Percentiles rank a stretch among this genome's conserved stretches.
These are phyloP conservation scores for Drosophila pseudotakahashii DNA, from an alignment of 2,888 invertebrate species.

Conservation along the genomic window DNA sequence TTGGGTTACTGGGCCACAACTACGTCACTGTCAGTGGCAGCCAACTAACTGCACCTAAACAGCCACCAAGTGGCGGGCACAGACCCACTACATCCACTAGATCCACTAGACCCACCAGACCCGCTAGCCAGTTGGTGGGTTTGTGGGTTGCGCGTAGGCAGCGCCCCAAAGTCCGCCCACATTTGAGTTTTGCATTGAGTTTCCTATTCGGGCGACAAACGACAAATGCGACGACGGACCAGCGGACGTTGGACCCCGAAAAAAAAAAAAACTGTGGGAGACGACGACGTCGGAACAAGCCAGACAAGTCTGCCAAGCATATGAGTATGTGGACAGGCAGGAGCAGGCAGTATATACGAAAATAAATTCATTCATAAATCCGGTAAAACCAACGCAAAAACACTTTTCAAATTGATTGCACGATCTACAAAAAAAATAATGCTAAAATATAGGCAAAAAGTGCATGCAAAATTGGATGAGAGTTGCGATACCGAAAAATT, in stretches of 20 bases:
- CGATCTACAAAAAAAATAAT: constrained; percentile 44
- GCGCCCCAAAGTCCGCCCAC: constrained; percentile 66
- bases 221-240: constrained; percentile 67
- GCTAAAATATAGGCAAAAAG: constrained; percentile 37
- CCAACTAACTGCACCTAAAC: constrained; percentile 45
- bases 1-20: constrained; percentile 47
- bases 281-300: constrained; percentile 38
- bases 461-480: constrained; percentile 25
- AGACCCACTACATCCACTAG: constrained; percentile 6
- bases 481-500: background rate
- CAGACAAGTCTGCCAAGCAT: constrained; percentile 68
- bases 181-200: constrained; percentile 62
- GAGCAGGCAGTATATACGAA: constrained; percentile 56
- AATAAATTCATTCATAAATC: constrained; percentile 80
- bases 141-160: constrained; percentile 78
- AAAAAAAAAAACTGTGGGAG: constrained; percentile 44
- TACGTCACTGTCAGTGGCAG: constrained; percentile 38
- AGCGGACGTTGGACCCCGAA: constrained; percentile 46
- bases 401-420: constrained; percentile 76
- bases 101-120: constrained; percentile 23
- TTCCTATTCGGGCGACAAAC: constrained; percentile 74
- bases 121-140: constrained; percentile 56
- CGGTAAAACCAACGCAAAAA: constrained; percentile 78
- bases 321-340: constrained; percentile 39
- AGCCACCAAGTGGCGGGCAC: constrained; percentile 30